Percentiles rank a stretch among this genome's conserved stretches.
Evolutionary conservation across 2,113 vertebrate species (phyloP).

Genomic region (Callipepla squamata): DNA sequence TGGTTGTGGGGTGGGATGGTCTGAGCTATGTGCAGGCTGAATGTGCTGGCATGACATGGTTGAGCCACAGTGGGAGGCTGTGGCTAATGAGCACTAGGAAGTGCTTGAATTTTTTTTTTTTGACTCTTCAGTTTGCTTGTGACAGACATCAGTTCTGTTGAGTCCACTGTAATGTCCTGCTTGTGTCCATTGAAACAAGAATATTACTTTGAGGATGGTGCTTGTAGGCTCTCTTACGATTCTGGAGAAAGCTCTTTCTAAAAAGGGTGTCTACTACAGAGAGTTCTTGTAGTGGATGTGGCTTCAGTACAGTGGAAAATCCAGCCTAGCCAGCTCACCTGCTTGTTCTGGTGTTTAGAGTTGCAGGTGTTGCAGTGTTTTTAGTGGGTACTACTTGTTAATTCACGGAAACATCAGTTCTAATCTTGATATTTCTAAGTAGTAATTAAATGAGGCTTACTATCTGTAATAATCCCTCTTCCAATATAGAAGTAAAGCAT

Average conservation of each 20-base stretch:
- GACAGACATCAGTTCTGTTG: background rate
- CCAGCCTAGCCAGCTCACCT: conserved; percentile 3
- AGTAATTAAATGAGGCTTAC: background rate
- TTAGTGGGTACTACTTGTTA: background rate
- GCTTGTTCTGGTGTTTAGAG: background rate
- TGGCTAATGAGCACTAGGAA: background rate
- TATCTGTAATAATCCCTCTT: background rate
- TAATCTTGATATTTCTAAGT: background rate
- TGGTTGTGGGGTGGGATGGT: no score
- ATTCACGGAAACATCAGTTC: background rate
- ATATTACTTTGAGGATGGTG: background rate
- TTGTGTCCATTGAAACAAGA: background rate
- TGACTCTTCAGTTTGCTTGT: background rate
- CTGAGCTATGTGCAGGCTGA: no score
- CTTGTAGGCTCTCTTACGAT: background rate
- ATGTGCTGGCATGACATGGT: background rate
- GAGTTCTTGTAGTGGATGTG: background rate
- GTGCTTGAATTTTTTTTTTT: background rate
- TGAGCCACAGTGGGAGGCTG: background rate
- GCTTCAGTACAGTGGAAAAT: background rate
- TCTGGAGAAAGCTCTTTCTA: background rate
- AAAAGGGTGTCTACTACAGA: background rate
- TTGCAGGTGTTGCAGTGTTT: background rate
- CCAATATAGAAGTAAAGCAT: background rate
- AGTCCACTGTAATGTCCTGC: background rate